Conservation (phyloP, 1,140 invertebrate species). For the Drosophila simulans region DNA sequence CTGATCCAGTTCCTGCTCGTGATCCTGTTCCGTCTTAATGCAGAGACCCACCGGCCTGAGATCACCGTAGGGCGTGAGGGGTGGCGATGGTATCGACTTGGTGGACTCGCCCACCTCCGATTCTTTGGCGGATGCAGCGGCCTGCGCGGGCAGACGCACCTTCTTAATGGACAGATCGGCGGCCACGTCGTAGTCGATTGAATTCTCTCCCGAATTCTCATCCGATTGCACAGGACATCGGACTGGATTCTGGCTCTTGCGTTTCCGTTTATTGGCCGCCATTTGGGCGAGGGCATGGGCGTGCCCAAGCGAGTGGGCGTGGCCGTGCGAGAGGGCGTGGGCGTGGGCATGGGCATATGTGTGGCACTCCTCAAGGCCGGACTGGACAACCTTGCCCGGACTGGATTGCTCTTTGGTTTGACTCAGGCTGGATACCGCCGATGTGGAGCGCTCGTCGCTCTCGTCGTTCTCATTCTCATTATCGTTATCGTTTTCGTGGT, state of each 20-base stretch:
- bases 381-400: constrained; percentile 24
- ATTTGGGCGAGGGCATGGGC: constrained; percentile 86
- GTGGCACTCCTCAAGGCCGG: constrained; percentile 87
- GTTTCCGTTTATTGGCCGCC: constrained; percentile 89
- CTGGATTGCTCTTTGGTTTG: constrained; percentile 87
- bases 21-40: constrained; percentile 57
- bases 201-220: constrained; percentile 77
- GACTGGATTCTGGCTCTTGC: constrained; percentile 96
- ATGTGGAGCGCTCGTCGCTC: constrained; percentile 75
- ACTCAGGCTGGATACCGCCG: constrained; percentile 86
- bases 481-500: constrained; percentile 30
- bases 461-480: constrained; percentile 42
- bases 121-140: constrained; percentile 54
- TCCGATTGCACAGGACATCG: constrained; percentile 89
- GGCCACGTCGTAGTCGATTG: constrained; percentile 86
- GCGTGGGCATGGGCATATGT: constrained; percentile 84
- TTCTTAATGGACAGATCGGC: constrained; percentile 85
- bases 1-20: neutral
- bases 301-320: constrained; percentile 71
- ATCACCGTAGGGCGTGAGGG: constrained; percentile 66
- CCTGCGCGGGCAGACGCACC: constrained; percentile 28
- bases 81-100: constrained; percentile 82
- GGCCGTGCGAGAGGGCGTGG: constrained; percentile 77
- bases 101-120: constrained; percentile 68
- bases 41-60: constrained; percentile 10